Conservation (phyloP, 2,888 invertebrate species). For the Xylophagus ater region DNA sequence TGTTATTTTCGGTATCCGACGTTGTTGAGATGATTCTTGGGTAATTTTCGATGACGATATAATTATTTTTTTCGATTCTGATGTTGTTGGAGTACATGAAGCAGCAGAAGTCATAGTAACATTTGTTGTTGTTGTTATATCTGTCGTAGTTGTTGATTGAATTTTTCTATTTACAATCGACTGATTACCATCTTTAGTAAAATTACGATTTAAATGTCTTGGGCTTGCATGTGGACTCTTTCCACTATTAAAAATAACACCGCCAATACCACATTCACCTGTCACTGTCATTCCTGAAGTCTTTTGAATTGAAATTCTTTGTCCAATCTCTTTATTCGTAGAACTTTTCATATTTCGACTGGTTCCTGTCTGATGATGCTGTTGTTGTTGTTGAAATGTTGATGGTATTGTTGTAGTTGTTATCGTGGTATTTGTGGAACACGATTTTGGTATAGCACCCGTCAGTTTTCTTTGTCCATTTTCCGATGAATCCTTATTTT, state of each 20-base stretch:
- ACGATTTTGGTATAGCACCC: slow-evolving; percentile 33
- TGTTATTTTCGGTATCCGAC: neutral
- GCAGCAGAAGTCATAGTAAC: no score
- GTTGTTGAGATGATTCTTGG: slow-evolving; percentile 2
- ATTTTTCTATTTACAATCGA: no score
- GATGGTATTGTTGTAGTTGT: slow-evolving; percentile 15
- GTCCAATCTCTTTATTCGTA: slow-evolving; percentile 15
- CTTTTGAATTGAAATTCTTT: neutral
- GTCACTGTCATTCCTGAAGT: no score
- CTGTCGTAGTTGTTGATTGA: no score
- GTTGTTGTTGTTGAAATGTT: slow-evolving; percentile 11
- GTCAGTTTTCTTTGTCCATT: slow-evolving; percentile 19
- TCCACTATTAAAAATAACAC: no score
- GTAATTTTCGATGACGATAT: slow-evolving; percentile 3
- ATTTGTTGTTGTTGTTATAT: no score
- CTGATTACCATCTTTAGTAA: no score
- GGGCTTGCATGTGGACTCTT: slow-evolving; percentile 12
- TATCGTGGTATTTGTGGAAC: slow-evolving; percentile 13
- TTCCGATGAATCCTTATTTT: slow-evolving; percentile 11
- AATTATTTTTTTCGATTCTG: slow-evolving; percentile 8
- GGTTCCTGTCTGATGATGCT: slow-evolving; percentile 26
- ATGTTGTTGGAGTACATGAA: slow-evolving; percentile 2
- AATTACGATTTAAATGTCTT: no score
- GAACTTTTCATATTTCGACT: slow-evolving; percentile 21
- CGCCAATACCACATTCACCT: no score